Base-by-base conservation (phyloP, 2,797 vertebrate genomes). In the Rhadinocentrus ornatus region DNA sequence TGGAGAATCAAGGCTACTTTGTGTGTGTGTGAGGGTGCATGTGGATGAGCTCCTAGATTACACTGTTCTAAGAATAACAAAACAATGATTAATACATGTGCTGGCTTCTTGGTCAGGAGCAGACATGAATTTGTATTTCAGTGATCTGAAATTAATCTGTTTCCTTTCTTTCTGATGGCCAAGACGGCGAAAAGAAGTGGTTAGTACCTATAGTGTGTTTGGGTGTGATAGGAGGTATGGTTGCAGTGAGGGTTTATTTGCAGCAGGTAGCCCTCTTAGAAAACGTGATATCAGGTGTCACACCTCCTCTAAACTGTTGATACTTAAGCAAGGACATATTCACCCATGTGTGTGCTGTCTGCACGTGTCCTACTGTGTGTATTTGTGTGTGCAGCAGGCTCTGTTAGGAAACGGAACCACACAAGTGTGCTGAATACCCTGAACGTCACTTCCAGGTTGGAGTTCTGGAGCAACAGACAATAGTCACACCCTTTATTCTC, bases 401-500 rank as follows among this genome's bases (percentile, higher is more conserved):
- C 48, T 71, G 39, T 75, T 37, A 44, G 71, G 59, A 64, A 59
- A 50, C 12, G 24, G 29, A 75, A 1, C 22, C 11, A 26, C 29
- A 22, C 39, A 64, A 67, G 62, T 74, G 82, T 46, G 70, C 55
- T 55, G 18, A 63, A 72, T 29, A 64, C 55, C 59, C 46, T 46
- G 18, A 71, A 69, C 16, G 53, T 85, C 81, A 83, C 71, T 55
- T 84, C 77, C 62, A 82, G 57, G 26, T 70, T 64, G 35, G 12
- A 79, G 41, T 44, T 41, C 39, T 53, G 34, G 29, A 64, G 31
- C 53, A 29, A 57, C 52, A 61, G 69, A 79, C 78, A 71, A 46
- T 71, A 75, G 82, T 86, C 78, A 68, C 82, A 82, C 73, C 86
- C 75, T 62, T 66, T 35, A 13, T 61, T 79, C 59, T 73, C 9